Percentiles rank a stretch among this genome's conserved stretches.
phyloP scores from a whole-genome alignment of 2,888 invertebrate species.

The Villa cingulata region DNA sequence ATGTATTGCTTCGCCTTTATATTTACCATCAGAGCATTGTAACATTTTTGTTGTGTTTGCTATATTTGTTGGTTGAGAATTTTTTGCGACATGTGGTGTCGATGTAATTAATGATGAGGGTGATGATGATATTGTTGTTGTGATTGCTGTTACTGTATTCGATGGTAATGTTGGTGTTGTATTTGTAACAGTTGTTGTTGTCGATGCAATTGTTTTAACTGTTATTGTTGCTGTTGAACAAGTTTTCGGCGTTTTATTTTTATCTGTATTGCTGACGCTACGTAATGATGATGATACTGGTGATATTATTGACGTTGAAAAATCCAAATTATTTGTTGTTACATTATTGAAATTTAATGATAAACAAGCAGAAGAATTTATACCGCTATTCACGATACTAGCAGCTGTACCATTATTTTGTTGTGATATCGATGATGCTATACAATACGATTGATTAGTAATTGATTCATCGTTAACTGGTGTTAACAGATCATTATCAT shows the following conservation, averaged over 20 bases:
- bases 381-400: neutral
- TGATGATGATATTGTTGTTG: neutral
- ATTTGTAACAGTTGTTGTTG: neutral
- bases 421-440: neutral
- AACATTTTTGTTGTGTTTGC: conserved; percentile 10
- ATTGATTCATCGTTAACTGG: conserved; percentile 16
- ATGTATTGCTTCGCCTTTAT: conserved; percentile 22
- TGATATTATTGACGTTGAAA: neutral
- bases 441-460: neutral
- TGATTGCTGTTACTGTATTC: conserved; percentile 12
- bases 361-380: no score
- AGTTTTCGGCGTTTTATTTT: neutral
- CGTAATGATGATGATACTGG: conserved; percentile 14
- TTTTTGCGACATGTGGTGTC: conserved; percentile 12
- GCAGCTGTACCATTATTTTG: neutral
- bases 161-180: neutral
- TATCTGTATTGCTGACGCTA: neutral
- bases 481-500: conserved; percentile 16
- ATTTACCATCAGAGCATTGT: conserved; percentile 19
- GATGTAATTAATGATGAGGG: conserved; percentile 9
- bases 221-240: neutral
- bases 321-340: neutral
- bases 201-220: neutral
- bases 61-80: conserved; percentile 4
- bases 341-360: neutral